phyloP scores from a whole-genome alignment of 2,888 invertebrate genomes.

The Noctua fimbriata region DNA sequence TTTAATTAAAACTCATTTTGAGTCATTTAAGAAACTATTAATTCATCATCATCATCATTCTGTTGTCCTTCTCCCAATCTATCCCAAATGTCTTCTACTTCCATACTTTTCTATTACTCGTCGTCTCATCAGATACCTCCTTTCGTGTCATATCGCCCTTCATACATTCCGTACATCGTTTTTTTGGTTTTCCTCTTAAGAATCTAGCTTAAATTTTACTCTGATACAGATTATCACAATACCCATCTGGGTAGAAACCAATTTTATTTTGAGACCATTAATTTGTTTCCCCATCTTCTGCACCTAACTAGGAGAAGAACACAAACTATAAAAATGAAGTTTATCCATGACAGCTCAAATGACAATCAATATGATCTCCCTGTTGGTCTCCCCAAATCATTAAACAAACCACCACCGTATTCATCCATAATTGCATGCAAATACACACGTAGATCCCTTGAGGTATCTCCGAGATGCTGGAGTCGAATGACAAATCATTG shows the following conservation, averaged over 20 bases:
- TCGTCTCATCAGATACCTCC: too few species aligned
- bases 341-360: background rate
- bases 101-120: too few species aligned
- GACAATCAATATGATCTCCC: background rate
- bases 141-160: too few species aligned
- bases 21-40: background rate
- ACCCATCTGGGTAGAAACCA: background rate
- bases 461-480: conserved; percentile 6
- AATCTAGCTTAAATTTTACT: background rate
- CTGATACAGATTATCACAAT: background rate
- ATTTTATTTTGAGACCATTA: background rate
- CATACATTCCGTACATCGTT: too few species aligned
- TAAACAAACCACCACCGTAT: background rate
- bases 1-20: background rate
- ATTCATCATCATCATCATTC: background rate
- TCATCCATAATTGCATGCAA: conserved; percentile 1
- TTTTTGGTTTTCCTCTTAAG: too few species aligned
- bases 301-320: background rate
- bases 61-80: too few species aligned
- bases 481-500: conserved; percentile 28
- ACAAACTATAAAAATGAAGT: background rate
- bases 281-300: background rate
- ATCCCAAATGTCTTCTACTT: too few species aligned
- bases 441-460: conserved; percentile 25
- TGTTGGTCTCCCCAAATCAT: background rate